These are phyloP conservation scores for Plebejus melissa DNA, from an alignment of 2,888 invertebrate species.

Conservation along the genomic window DNA sequence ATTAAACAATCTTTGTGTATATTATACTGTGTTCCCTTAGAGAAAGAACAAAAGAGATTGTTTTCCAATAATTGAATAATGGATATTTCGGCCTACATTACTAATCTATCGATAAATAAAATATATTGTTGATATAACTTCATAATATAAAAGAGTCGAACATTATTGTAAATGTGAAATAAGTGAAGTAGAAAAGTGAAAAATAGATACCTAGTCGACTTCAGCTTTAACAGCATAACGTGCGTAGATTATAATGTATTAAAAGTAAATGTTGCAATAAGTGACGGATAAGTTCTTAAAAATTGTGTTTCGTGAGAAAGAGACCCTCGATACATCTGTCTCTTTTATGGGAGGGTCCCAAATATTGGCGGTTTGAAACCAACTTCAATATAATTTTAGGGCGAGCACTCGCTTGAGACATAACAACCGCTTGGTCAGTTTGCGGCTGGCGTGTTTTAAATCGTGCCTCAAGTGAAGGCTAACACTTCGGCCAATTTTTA, in stretches of 20 bases:
- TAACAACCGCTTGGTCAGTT: too few species aligned
- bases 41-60: too few species aligned
- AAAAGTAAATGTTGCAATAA: neutral
- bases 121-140: neutral
- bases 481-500: neutral
- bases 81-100: too few species aligned
- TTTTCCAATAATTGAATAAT: too few species aligned
- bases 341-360: neutral
- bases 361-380: neutral
- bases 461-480: too few species aligned
- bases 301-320: neutral
- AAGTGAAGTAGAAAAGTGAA: neutral
- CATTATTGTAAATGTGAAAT: neutral
- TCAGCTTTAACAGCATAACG: neutral
- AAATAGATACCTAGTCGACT: neutral
- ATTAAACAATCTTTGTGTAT: too few species aligned
- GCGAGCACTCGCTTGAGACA: neutral
- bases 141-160: neutral
- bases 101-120: too few species aligned
- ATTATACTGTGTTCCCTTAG: too few species aligned
- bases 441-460: too few species aligned
- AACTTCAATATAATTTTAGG: neutral
- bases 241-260: neutral
- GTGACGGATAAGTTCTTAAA: neutral
- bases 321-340: neutral